Base-by-base conservation (phyloP, 2,888 invertebrate genomes). In the Bugula neritina region DNA sequence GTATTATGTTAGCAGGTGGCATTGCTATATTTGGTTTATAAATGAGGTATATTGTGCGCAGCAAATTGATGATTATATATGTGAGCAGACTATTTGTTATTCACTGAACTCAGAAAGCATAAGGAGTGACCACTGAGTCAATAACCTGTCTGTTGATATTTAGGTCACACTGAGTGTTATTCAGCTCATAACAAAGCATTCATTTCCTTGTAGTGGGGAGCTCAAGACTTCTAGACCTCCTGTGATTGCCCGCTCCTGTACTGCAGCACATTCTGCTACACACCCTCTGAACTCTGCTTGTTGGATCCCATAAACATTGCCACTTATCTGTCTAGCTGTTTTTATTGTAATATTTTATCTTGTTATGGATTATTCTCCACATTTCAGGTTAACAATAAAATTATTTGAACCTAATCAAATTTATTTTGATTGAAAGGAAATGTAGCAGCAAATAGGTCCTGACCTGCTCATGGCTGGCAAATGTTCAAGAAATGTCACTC, bases 181-280 rank as follows among this genome's bases (percentile, higher is more conserved):
- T n/a, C n/a, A n/a, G n/a, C n/a, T n/a, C n/a, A n/a, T n/a, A n/a
- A n/a, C n/a, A n/a, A n/a, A n/a, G n/a, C n/a, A n/a, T 43, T 5
- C 43, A 43, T 43, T 5, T 43, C 10, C 31, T 63, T 63, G 63
- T 63, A 63, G 63, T 63, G 63, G 63, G 63, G 25, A 25, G 29
- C 31, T 31, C 63, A 25, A 5, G 63, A 63, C 31, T 63, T 63
- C 63, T 63, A 63, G 63, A 13, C 31, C 21, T 5, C 55, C 23
- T 23, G 23, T 5, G 3, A 5, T 23, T 23, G 55, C 55, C 25
- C 52, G 52, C 52, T 52, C 52, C 52, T 13, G 10, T 52, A 52
- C 52, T 21, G 52, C 10, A 10, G 52, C 21, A 10, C 52, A 52
- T 52, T 52, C 52, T 13, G 52, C 52, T 52, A 21, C 52, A 21